Evolutionary conservation across 2,888 invertebrate species (phyloP).

Genomic region (Polylopha cassiicola): DNA sequence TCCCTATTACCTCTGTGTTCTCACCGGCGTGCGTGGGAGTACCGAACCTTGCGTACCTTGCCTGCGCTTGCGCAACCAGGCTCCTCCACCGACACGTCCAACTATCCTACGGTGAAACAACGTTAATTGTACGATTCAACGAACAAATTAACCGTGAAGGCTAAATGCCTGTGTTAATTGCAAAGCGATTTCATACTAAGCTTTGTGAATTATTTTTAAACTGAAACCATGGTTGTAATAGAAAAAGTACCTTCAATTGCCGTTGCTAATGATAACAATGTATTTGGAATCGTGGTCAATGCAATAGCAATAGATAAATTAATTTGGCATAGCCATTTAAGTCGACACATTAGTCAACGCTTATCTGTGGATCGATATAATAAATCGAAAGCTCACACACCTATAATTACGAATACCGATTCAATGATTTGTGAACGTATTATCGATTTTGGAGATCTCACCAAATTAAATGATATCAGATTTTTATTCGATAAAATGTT

Average conservation of each 20-base stretch:
- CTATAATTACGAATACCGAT: slow-evolving; percentile 45
- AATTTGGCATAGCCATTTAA: slow-evolving; percentile 15
- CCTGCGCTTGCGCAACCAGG: slow-evolving; percentile 41
- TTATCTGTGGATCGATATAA: slow-evolving; percentile 27
- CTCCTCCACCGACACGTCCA: slow-evolving; percentile 33
- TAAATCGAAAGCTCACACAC: slow-evolving; percentile 36
- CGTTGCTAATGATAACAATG: slow-evolving; percentile 1
- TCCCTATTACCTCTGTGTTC: slow-evolving; percentile 31
- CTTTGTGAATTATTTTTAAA: slow-evolving; percentile 24
- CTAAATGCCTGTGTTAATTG: slow-evolving; percentile 37
- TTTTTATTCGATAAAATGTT: slow-evolving; percentile 61
- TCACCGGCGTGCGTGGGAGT: slow-evolving; percentile 24
- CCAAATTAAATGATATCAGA: slow-evolving; percentile 60
- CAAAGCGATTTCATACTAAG: slow-evolving; percentile 33
- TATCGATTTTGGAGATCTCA: slow-evolving; percentile 64
- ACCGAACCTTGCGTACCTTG: slow-evolving; percentile 35
- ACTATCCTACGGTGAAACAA: slow-evolving; percentile 44
- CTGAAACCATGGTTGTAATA: no score
- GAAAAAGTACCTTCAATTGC: no score
- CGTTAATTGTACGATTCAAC: slow-evolving; percentile 55
- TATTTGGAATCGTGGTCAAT: slow-evolving; percentile 3
- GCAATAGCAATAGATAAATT: slow-evolving; percentile 14
- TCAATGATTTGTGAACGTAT: slow-evolving; percentile 49
- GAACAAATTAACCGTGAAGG: slow-evolving; percentile 63
- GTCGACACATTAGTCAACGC: slow-evolving; percentile 13